Percentiles rank a stretch among this genome's conserved stretches.
Evolutionary conservation across 2,888 invertebrate species (phyloP).

Genomic region (Agonopterix arenella): DNA sequence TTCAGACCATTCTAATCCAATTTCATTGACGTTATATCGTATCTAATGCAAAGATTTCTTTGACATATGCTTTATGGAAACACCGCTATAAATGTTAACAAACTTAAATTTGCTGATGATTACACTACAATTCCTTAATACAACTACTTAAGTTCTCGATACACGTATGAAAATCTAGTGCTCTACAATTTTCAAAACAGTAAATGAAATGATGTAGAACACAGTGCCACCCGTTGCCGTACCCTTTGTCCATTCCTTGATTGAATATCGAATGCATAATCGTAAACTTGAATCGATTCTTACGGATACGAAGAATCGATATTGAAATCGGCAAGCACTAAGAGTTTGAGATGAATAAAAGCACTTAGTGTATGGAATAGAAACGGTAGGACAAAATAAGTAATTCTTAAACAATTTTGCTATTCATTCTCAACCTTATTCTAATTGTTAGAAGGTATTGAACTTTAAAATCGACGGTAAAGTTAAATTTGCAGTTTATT

Average conservation of each 20-base stretch:
- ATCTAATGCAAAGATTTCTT: slow-evolving; percentile 32
- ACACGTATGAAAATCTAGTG: background rate
- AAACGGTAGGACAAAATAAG: background rate
- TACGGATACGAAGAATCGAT: slow-evolving; percentile 48
- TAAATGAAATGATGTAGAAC: slow-evolving; percentile 15
- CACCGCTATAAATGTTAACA: slow-evolving; percentile 31
- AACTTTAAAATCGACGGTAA: background rate
- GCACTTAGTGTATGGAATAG: slow-evolving; percentile 11
- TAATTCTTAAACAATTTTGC: background rate
- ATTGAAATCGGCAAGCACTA: slow-evolving; percentile 45
- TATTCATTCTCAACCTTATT: background rate
- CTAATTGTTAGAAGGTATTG: background rate
- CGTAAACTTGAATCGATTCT: slow-evolving; percentile 62
- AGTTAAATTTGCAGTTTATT: background rate
- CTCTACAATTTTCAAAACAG: background rate
- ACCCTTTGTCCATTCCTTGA: slow-evolving; percentile 52
- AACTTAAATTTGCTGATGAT: slow-evolving; percentile 8
- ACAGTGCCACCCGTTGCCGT: slow-evolving; percentile 30
- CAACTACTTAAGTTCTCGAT: background rate
- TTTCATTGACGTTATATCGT: slow-evolving; percentile 23
- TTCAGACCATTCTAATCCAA: slow-evolving; percentile 15
- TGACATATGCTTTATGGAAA: slow-evolving; percentile 41
- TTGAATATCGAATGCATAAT: slow-evolving; percentile 63
- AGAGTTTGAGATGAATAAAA: slow-evolving; percentile 27
- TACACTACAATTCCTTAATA: background rate